Conservation (phyloP, 2,888 invertebrate species). For the Nomada flava region DNA sequence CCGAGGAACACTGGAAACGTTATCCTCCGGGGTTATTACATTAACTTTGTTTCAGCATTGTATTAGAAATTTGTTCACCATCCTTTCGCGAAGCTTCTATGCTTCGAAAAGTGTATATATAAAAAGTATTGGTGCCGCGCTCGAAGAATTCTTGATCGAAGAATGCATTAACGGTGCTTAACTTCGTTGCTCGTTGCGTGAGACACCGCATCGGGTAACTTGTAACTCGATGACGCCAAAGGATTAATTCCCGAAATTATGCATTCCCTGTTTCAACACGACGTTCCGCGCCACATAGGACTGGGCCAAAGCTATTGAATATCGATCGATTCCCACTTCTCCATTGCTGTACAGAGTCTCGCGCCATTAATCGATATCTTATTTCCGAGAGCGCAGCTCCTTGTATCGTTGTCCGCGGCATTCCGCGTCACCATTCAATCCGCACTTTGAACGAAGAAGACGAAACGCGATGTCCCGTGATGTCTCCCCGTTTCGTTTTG, state of each 20-base stretch:
- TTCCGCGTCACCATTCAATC: constrained; percentile 39
- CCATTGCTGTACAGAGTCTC: constrained; percentile 19
- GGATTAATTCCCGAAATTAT: constrained; percentile 7
- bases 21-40: too few relatives aligned
- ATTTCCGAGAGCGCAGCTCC: constrained; percentile 25
- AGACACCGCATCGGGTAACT: too few relatives aligned
- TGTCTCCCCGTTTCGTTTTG: constrained; percentile 27
- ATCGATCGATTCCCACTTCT: constrained; percentile 35
- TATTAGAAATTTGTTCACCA: too few relatives aligned
- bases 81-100: too few relatives aligned
- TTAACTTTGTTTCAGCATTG: too few relatives aligned
- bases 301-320: constrained; percentile 21
- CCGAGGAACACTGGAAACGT: too few relatives aligned
- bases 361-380: constrained; percentile 52
- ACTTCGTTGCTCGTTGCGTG: too few relatives aligned
- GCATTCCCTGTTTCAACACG: constrained; percentile 13
- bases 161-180: too few relatives aligned
- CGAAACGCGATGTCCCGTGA: constrained; percentile 35
- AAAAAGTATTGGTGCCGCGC: too few relatives aligned
- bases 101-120: too few relatives aligned
- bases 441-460: constrained; percentile 14
- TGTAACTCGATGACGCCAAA: not conserved
- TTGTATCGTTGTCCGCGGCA: constrained; percentile 5
- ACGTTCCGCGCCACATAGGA: not conserved
- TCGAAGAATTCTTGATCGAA: too few relatives aligned